phyloP scores from a whole-genome alignment of 2,113 vertebrate genomes.

The Chloebia gouldiae region DNA sequence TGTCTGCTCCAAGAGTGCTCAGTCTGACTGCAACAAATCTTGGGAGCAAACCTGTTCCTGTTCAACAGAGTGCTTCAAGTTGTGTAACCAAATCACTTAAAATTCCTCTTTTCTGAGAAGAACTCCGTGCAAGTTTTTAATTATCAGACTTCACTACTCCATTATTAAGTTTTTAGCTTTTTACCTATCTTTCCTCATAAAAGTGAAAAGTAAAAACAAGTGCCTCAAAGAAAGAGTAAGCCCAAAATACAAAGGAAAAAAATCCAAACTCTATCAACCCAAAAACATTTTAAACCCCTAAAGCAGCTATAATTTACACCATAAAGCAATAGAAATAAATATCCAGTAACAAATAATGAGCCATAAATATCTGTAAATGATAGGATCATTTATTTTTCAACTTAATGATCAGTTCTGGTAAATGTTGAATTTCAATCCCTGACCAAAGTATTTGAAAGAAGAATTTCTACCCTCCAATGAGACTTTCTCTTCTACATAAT shows the following conservation, averaged over 20 bases:
- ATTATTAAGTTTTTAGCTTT: constrained; percentile 19
- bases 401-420: not conserved
- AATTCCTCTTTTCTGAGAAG: constrained; percentile 1
- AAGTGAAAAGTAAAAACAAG: constrained; percentile 37
- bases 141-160: not conserved
- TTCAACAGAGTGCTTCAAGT: not conserved
- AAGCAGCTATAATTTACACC: constrained; percentile 18
- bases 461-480: not conserved
- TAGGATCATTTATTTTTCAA: not conserved
- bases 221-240: not conserved
- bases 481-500: not conserved
- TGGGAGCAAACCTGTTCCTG: not conserved
- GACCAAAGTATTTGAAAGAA: not conserved
- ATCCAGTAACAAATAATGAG: not conserved
- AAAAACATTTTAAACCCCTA: not conserved
- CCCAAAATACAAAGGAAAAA: not conserved
- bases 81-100: not conserved
- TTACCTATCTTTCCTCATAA: not conserved
- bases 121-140: constrained; percentile 23
- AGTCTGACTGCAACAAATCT: not conserved
- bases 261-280: not conserved
- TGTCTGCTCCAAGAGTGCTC: not conserved
- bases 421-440: not conserved
- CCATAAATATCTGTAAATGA: not conserved
- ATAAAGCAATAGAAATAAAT: not conserved